Conservation (phyloP, 2,113 vertebrate species). For the Hylia prasina region DNA sequence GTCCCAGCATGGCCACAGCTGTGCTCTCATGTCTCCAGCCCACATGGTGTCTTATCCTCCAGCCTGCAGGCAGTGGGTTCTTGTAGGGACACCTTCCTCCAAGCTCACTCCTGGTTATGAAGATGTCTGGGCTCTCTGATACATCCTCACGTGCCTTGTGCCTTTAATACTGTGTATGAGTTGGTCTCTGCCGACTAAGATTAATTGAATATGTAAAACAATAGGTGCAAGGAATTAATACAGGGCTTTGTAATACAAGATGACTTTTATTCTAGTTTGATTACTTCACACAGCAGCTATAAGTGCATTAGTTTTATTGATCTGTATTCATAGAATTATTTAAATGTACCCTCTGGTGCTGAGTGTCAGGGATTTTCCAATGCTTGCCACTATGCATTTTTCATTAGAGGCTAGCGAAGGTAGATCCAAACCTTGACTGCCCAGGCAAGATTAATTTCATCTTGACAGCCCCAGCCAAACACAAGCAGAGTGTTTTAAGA, state of each 20-base stretch:
- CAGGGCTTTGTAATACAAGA: conserved; percentile 62
- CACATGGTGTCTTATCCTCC: background rate
- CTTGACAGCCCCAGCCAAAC: conserved; percentile 57
- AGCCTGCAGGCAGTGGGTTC: background rate
- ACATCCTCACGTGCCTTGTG: background rate
- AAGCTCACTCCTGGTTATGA: conserved; percentile 16
- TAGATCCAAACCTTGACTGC: conserved; percentile 72
- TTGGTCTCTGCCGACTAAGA: conserved; percentile 58
- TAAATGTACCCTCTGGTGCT: conserved; percentile 76
- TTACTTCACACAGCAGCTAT: conserved; percentile 65
- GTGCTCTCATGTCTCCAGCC: background rate
- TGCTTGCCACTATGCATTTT: conserved; percentile 74
- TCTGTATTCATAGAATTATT: conserved; percentile 79
- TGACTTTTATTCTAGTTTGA: conserved; percentile 71
- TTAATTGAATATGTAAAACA: conserved; percentile 78
- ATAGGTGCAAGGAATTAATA: conserved; percentile 72
- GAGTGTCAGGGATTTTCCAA: conserved; percentile 71
- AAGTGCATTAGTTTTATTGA: conserved; percentile 80
- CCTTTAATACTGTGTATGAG: conserved; percentile 49
- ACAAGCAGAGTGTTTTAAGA: background rate
- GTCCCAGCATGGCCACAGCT: background rate
- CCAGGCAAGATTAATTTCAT: conserved; percentile 73
- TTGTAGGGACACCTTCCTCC: background rate
- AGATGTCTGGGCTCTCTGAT: conserved; percentile 31
- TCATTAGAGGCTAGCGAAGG: conserved; percentile 72